These are phyloP conservation scores for Elmis aenea DNA, from an alignment of 2,888 invertebrate genomes.

Conservation along the genomic window DNA sequence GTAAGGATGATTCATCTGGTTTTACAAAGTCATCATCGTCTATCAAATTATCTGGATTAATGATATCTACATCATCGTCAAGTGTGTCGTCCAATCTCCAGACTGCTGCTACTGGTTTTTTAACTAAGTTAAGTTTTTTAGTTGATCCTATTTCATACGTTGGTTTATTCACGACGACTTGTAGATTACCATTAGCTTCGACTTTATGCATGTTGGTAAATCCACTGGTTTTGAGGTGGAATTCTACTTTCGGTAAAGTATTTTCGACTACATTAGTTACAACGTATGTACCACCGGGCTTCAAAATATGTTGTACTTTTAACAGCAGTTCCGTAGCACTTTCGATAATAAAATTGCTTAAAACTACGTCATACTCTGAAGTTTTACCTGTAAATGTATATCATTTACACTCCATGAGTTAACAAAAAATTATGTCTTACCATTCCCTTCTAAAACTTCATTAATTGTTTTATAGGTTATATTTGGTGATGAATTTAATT, in stretches of 20 bases:
- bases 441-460: background rate
- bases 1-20: slow-evolving; percentile 78
- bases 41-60: slow-evolving; percentile 83
- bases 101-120: slow-evolving; percentile 48
- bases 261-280: slow-evolving; percentile 14
- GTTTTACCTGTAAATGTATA: background rate
- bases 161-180: slow-evolving; percentile 58
- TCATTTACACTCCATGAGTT: no score
- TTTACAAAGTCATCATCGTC: slow-evolving; percentile 86
- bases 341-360: background rate
- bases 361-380: slow-evolving; percentile 11
- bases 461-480: background rate
- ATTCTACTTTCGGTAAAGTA: slow-evolving; percentile 33
- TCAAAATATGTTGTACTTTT: slow-evolving; percentile 16
- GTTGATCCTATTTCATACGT: slow-evolving; percentile 68
- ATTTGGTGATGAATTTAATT: no score
- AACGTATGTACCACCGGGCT: slow-evolving; percentile 31
- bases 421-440: background rate
- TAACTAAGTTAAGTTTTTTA: slow-evolving; percentile 50
- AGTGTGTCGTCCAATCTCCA: slow-evolving; percentile 83
- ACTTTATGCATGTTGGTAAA: slow-evolving; percentile 32
- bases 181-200: slow-evolving; percentile 9
- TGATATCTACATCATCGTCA: slow-evolving; percentile 67
- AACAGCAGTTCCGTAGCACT: slow-evolving; percentile 5
- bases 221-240: slow-evolving; percentile 37